phyloP scores from a whole-genome alignment of 2,113 vertebrate genomes.

The Phodopus roborovskii region DNA sequence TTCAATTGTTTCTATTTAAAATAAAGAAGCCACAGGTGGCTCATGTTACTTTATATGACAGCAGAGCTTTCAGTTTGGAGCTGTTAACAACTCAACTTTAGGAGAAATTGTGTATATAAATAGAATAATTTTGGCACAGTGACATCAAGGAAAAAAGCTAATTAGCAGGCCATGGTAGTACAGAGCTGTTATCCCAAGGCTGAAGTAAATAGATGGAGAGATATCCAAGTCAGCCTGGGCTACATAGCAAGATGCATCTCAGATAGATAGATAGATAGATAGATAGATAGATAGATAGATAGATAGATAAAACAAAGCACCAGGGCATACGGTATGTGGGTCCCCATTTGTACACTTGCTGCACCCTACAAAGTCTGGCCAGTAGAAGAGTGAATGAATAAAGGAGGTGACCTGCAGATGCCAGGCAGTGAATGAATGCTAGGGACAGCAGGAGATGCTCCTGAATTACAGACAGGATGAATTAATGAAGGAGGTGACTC shows the following conservation, averaged over 20 bases:
- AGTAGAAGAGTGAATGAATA: not conserved
- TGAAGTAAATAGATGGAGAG: no score
- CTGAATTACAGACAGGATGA: not conserved
- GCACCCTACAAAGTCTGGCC: not conserved
- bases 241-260: not conserved
- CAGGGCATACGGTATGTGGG: not conserved
- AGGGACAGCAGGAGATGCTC: not conserved
- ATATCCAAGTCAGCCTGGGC: not conserved
- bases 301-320: not conserved
- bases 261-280: not conserved
- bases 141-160: not conserved
- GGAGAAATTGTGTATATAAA: not conserved
- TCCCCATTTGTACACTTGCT: not conserved
- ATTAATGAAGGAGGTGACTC: no score
- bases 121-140: no score
- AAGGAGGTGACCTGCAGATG: not conserved
- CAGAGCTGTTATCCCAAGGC: not conserved
- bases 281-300: not conserved
- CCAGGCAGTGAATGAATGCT: no score
- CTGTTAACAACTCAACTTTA: not conserved
- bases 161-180: not conserved
- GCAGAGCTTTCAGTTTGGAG: not conserved
- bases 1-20: not conserved
- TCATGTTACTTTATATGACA: not conserved
- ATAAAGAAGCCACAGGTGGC: not conserved